Conservation (phyloP, 2,888 invertebrate species). For the Aphodius sticticus region DNA sequence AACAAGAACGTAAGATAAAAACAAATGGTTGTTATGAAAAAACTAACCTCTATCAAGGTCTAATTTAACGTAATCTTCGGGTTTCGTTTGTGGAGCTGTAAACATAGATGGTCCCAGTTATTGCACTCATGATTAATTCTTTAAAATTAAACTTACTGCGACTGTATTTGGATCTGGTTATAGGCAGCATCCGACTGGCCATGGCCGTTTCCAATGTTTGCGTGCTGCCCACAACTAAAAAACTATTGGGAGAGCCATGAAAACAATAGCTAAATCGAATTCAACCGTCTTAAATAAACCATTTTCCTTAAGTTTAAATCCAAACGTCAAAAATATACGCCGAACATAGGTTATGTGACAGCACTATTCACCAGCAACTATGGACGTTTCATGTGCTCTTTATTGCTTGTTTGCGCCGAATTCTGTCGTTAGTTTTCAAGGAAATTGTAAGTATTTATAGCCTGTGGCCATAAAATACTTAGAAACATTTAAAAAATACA, state of each 20-base stretch:
- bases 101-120: conserved; percentile 40
- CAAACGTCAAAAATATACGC: conserved; percentile 45
- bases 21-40: conserved; percentile 25
- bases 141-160: conserved; percentile 50
- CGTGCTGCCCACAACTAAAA: conserved; percentile 18
- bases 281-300: conserved; percentile 36
- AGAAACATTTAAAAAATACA: background rate
- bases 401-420: conserved; percentile 4
- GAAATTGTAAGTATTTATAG: background rate
- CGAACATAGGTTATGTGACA: conserved; percentile 45
- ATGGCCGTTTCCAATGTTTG: conserved; percentile 59
- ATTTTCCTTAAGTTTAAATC: conserved; percentile 39
- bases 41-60: conserved; percentile 63
- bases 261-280: background rate
- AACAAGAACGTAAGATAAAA: background rate
- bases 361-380: conserved; percentile 21
- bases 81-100: conserved; percentile 63
- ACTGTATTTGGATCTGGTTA: conserved; percentile 61
- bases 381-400: conserved; percentile 19
- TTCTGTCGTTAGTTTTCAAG: background rate
- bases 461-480: background rate
- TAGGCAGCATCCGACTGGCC: conserved; percentile 65
- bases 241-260: conserved; percentile 14
- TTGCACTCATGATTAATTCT: conserved; percentile 17
- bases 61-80: conserved; percentile 68